A percentile compares a stretch with the other conserved stretches of the same genome.
phyloP scores from a whole-genome alignment of 2,888 invertebrate species.

The Spicauda simplicius region DNA sequence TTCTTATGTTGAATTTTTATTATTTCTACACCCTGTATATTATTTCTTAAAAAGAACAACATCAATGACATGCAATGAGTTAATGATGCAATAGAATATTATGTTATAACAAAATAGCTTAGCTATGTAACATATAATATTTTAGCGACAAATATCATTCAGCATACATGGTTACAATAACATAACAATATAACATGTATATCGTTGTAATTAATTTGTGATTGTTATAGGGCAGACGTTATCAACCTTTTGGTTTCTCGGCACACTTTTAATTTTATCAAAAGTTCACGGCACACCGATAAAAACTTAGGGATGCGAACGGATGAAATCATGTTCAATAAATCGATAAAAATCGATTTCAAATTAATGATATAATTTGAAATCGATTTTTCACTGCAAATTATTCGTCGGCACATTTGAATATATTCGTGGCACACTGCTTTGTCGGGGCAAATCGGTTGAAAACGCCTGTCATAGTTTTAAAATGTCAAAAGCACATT shows the following conservation, averaged over 20 bases:
- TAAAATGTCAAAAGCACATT: conserved; percentile 9
- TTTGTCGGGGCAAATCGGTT: too few species aligned
- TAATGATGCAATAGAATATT: conserved; percentile 1
- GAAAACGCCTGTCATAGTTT: background rate
- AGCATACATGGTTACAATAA: background rate
- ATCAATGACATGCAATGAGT: background rate
- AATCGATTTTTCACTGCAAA: too few species aligned
- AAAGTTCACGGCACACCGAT: too few species aligned
- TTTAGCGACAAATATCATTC: background rate
- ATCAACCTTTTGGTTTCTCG: too few species aligned
- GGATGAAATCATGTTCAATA: too few species aligned
- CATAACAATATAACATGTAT: background rate
- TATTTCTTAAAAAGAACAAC: background rate
- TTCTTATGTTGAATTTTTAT: background rate
- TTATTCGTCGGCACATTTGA: too few species aligned
- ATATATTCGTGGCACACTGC: too few species aligned
- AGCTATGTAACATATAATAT: background rate
- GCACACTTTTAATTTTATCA: too few species aligned
- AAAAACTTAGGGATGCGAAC: too few species aligned
- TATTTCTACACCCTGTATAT: background rate
- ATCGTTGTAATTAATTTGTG: background rate
- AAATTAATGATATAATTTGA: too few species aligned
- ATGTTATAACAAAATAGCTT: background rate
- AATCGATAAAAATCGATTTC: too few species aligned
- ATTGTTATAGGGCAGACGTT: background rate